Evolutionary conservation across 2,888 invertebrate genomes (phyloP), one percentile per base, ranked within the genome.

Genomic region (Orthosia gothica): DNA sequence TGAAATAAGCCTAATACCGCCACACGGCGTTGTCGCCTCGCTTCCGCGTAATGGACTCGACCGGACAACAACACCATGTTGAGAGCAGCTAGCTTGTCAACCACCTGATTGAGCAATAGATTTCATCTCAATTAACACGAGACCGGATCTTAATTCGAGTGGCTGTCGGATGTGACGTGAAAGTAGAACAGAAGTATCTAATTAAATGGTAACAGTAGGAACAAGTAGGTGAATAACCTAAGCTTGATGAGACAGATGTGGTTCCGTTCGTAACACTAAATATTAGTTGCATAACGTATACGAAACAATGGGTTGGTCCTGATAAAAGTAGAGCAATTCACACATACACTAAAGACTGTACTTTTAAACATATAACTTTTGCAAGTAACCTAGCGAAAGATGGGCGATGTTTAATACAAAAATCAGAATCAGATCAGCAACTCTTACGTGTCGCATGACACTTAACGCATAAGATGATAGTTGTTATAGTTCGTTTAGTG

Each of bases 401-500:
- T 73, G 32, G n/a, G 49, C n/a, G 50, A 58, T 65, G 23, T 57
- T 45, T n/a, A 52, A 57, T 63, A 81, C 16, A 63, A 49, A 23
- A 69, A 58, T 74, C 26, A 57, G 18, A 67, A 61, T 50, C 40
- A 69, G 66, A 74, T 62, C 65, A 55, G 16, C 45, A 18, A 55
- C 32, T 64, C 54, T 71, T 73, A 76, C 72, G 67, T 80, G 69
- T 74, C 20, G 57, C 20, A 40, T 61, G 70, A 77, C 70, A 81
- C 61, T 70, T 45, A 32, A 58, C 54, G 57, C 65, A 65, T 70
- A 76, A 70, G 76, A 76, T 65, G 49, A 67, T 72, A 57, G 67
- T 66, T 74, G 59, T 80, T 83, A 86, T 83, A 69, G 74, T 79
- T 64, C 78, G 84, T 76, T 87, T 87, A 87, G 86, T 89, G 89